Base-by-base conservation (phyloP, 2,797 vertebrate genomes). In the Anisognathus igniventris region DNA sequence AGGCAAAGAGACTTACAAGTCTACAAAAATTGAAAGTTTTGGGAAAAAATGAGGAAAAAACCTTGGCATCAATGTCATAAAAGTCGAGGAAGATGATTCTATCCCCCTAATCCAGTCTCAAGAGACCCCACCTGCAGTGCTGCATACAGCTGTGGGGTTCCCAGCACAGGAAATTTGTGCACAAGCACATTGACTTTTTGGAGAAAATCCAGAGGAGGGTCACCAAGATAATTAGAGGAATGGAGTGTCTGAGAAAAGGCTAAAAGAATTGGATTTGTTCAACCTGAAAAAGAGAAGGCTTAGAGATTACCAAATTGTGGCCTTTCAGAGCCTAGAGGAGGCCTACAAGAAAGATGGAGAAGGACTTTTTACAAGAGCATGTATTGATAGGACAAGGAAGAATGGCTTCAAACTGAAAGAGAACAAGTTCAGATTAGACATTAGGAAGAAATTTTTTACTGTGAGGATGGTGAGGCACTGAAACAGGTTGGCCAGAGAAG, bases 1-100 rank as follows among this genome's bases (percentile, higher is more conserved):
- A 75, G 40, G 66, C 16, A 71, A 42, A 70, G 16, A 80, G 3
- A 58, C 6, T 54, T 75, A 42, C 1, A 90, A 77, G 15, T 23
- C 27, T n/a, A 30, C 2, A 13, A 84, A 58, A 73, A 76, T n/a
- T 19, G 0, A 92, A 84, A 79, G 57, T 0, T 3, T 64, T 53
- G 9, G 4, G 3, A 0, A 40, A 85, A 66, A 53, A 4, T 5
- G 6, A 11, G 45, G 10, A 2, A 1, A 40, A 68, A 72, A 72
- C 3, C 12, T 76, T 68, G 79, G 11, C 9, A 68, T 14, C 13
- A 23, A 7, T 57, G 16, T 20, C 12, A 78, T 45, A 68, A 72
- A 75, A 53, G 9, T 16, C 33, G 2, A 10, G 30, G 25, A 68
- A 70, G 37, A 11, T 76, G 24, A 30, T 33, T 70, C 23, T 64